Evolutionary conservation across 2,888 invertebrate genomes (phyloP), one percentile per base, ranked within the genome.

Genomic region (Lasioglossum vierecki): DNA sequence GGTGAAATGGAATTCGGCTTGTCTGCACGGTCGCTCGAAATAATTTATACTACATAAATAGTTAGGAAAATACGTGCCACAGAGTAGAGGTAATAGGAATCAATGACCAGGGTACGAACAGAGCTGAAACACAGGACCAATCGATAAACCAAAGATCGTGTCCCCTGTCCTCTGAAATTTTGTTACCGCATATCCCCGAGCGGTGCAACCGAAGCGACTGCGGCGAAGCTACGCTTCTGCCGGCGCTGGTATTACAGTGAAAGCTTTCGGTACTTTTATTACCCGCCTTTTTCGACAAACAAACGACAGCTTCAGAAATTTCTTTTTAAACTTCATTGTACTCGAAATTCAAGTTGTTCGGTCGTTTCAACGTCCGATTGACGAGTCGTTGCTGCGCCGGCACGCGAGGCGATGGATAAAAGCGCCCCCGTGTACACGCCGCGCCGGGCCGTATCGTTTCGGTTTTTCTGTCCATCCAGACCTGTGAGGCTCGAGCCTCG

Each of bases 401-500:
- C 70, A 70, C 68, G 68, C 68, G 68, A 70, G 22, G 68, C 41
- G n/a, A 11, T 11, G 5, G 13, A 44, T 41, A 70, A 70, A 70
- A 70, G 70, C 22, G n/a, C 4, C 15, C 15, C 6, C 6, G 66
- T 66, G 30, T 66, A 35, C 66, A 71, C 70, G 6, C 44, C 46
- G 46, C 46, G 46, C 13, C 4, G 44, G 4, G 13, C 15, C 5
- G 71, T 72, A 72, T 71, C 79, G 53, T 83, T 60, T 71, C 63
- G 75, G 76, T 76, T 82, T 78, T 80, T 84, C 79, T 77, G 49
- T 35, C 39, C 18, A 22, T 35, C 57, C 44, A 63, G 76, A 39
- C 66, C 15, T 4, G 76, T 30, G 68, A 63, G 41, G 9, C 53
- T 49, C 76, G 77, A 76, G 44, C 44, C 68, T 70, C 60, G 73